These are phyloP conservation scores for Tiphia femorata DNA, from an alignment of 2,888 invertebrate genomes.

Conservation along the genomic window DNA sequence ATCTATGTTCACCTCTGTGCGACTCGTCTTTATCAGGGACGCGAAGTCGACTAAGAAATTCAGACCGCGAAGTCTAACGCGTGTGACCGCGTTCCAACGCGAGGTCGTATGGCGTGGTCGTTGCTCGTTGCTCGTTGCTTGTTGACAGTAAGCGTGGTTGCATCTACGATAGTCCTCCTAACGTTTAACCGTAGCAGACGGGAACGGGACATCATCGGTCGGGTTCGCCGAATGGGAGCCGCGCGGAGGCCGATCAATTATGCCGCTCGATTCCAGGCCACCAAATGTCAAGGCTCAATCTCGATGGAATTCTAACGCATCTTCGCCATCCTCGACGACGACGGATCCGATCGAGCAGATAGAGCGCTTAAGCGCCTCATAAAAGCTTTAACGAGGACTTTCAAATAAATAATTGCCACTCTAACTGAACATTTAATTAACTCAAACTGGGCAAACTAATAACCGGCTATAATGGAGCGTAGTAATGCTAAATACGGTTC, in stretches of 20 bases:
- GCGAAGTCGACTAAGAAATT: constrained; percentile 19
- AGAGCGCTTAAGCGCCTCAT: too few relatives aligned
- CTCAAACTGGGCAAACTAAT: too few relatives aligned
- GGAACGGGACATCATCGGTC: constrained; percentile 43
- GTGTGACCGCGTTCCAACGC: constrained; percentile 32
- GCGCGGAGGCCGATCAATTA: constrained; percentile 58
- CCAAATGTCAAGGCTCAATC: constrained; percentile 61
- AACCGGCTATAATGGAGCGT: too few relatives aligned
- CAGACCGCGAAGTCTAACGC: constrained; percentile 24
- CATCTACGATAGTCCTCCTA: too few relatives aligned
- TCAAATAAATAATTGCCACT: too few relatives aligned
- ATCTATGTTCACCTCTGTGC: too few relatives aligned
- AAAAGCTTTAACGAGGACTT: too few relatives aligned
- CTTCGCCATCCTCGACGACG: constrained; percentile 36
- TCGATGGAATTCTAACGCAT: constrained; percentile 54
- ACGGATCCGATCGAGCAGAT: constrained; percentile 25
- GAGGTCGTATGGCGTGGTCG: constrained; percentile 31
- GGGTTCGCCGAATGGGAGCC: constrained; percentile 55
- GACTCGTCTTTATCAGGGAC: too few relatives aligned
- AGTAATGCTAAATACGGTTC: too few relatives aligned
- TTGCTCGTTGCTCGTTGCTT: too few relatives aligned
- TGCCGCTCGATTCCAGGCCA: constrained; percentile 56
- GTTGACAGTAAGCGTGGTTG: too few relatives aligned
- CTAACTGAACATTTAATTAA: too few relatives aligned
- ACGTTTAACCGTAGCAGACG: constrained; percentile 37